Percentiles rank a stretch among this genome's conserved stretches.
These are phyloP conservation scores for Tiaroga cobitis DNA, from an alignment of 2,797 vertebrate genomes.

Conservation along the genomic window DNA sequence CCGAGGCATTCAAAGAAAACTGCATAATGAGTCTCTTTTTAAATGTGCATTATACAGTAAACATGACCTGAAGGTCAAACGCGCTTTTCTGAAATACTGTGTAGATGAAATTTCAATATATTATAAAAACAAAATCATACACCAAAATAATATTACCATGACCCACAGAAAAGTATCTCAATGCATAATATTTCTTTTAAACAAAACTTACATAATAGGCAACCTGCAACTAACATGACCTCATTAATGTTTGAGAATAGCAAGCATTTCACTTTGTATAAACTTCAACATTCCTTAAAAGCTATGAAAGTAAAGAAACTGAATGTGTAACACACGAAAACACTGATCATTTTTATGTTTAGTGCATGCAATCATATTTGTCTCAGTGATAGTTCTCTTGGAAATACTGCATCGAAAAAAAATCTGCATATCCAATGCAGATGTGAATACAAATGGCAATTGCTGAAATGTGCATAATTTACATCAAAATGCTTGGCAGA, in stretches of 20 bases:
- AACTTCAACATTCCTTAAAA: not conserved
- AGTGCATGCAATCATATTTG: not conserved
- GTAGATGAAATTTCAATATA: not conserved
- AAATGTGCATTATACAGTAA: slow-evolving; percentile 27
- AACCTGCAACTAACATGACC: not conserved
- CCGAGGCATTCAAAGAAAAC: slow-evolving; percentile 2
- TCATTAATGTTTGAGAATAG: not conserved
- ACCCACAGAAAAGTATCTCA: not conserved
- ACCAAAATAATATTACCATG: not conserved
- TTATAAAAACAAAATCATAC: slow-evolving; percentile 11
- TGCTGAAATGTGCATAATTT: slow-evolving; percentile 22
- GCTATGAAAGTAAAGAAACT: not conserved
- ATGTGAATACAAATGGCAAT: slow-evolving; percentile 29
- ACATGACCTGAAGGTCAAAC: slow-evolving; percentile 32
- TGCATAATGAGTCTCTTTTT: slow-evolving; percentile 24
- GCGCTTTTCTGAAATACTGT: not conserved
- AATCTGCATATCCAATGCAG: slow-evolving; percentile 20
- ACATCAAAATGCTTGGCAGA: slow-evolving; percentile 30
- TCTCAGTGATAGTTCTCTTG: not conserved
- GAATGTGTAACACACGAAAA: not conserved
- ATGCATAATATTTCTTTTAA: slow-evolving; percentile 1
- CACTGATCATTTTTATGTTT: not conserved
- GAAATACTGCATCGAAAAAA: not conserved
- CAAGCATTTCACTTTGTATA: not conserved
- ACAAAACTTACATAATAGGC: not conserved